Conservation (phyloP, 2,113 vertebrate genomes). For the Hydrochoerus hydrochaeris region DNA sequence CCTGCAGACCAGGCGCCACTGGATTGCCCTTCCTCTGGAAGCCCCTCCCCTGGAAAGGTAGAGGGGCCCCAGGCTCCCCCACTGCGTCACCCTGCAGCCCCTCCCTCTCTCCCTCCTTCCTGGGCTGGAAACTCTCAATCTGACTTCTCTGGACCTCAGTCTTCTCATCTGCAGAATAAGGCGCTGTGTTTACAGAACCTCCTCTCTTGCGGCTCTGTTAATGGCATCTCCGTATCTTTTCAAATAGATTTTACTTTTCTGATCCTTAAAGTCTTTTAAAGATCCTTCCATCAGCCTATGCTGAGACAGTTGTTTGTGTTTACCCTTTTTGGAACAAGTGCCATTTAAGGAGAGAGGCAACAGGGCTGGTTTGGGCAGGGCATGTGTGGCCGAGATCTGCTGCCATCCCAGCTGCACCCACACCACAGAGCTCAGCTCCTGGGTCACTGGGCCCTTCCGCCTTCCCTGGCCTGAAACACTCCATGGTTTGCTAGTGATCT, state of each 20-base stretch:
- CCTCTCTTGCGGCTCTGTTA: neutral
- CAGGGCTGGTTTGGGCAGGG: conserved; percentile 69
- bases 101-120: neutral
- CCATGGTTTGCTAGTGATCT: conserved; percentile 70
- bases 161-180: neutral
- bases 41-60: neutral
- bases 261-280: neutral
- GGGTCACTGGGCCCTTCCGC: conserved; percentile 54
- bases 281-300: neutral
- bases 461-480: conserved; percentile 42
- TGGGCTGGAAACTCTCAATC: neutral
- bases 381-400: conserved; percentile 70
- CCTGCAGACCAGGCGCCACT: neutral
- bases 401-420: conserved; percentile 70
- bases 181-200: neutral
- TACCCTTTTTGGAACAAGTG: conserved; percentile 54
- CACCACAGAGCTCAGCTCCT: conserved; percentile 54
- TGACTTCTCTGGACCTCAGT: neutral
- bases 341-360: conserved; percentile 62
- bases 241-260: conserved; percentile 46
- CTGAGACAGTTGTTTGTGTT: conserved; percentile 45
- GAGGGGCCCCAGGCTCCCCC: neutral
- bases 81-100: neutral
- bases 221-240: neutral
- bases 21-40: neutral